Base-by-base conservation (phyloP, 2,888 invertebrate species). In the Ormia ochracea region DNA sequence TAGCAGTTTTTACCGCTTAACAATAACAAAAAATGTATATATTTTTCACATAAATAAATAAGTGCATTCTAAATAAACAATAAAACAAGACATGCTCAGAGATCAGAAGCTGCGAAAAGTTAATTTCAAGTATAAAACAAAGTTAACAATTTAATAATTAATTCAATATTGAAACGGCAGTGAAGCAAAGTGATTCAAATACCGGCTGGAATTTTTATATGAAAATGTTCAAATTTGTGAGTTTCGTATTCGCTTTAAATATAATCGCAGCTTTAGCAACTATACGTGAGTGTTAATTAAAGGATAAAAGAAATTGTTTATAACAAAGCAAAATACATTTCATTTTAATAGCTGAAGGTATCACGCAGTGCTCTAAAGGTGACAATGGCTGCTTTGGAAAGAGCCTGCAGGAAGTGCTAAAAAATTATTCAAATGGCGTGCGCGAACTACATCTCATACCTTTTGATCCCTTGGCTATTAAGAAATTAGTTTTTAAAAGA, bases 141-240 rank as follows among this genome's bases (percentile, higher is more conserved):
- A 89, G 66, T 89, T 85, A 58, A 88, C 88, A 86, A 89, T 90
- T 81, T 66, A 66, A 33, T 52, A 61, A 63, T 61, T 52, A 7
- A 88, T 89, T 82, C 75, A 90, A 33, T 90, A 89, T 79, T 89
- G 89, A 76, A 90, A 90, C 82, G 90, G 89, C 89, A 69, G 59
- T 54, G 52, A 52, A 68, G 74, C 17, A 28, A 6, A 4, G 28
- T 28, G 12, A 38, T 10, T 2, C 10, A 10, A 56, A 54, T 38
- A 65, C 12, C 31, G 10, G 41, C 6, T n/a, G 14, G 4, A 12
- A 4, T 21, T 38, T 23, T 52, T 31, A 45, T 45, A 43, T 5
- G 2, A 31, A 63, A 23, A 73, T 73, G 73, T 36, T 17, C 54
- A 73, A 63, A 43, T 45, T 59, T 19, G n/a, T 58, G 9, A 58